A percentile compares a stretch with the other conserved stretches of the same genome.
phyloP scores from a whole-genome alignment of 2,113 vertebrate species.

The Onychostruthus taczanowskii region DNA sequence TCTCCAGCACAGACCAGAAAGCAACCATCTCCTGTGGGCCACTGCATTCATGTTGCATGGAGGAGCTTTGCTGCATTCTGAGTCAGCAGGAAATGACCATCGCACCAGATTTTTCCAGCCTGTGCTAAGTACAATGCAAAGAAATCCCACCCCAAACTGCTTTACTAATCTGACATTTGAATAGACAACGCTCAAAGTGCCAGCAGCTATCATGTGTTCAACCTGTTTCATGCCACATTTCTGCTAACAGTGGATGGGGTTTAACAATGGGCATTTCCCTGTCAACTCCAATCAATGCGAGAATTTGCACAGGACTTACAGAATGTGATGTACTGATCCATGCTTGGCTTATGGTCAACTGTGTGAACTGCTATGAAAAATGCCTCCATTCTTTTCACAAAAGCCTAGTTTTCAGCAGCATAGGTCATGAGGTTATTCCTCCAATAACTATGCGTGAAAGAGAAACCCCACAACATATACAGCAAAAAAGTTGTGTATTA shows the following conservation, averaged over 20 bases:
- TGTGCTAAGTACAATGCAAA: not conserved
- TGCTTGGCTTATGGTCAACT: not conserved
- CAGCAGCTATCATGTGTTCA: conserved; percentile 9
- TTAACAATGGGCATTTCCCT: conserved; percentile 51
- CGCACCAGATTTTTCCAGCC: not conserved
- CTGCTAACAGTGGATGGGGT: conserved; percentile 28
- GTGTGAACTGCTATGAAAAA: not conserved
- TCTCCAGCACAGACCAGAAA: conserved; percentile 13
- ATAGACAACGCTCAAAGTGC: not conserved
- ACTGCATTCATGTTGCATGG: not conserved
- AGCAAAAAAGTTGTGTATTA: not conserved
- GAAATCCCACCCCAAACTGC: not conserved
- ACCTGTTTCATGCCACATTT: conserved; percentile 10
- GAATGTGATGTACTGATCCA: not conserved
- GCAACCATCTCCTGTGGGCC: not conserved
- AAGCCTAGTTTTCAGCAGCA: not conserved
- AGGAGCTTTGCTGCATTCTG: conserved; percentile 7
- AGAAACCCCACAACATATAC: not conserved
- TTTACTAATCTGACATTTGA: conserved; percentile 42
- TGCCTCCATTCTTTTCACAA: not conserved
- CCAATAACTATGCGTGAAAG: not conserved
- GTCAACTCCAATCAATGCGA: not conserved
- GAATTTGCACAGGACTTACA: not conserved
- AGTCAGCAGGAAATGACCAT: conserved; percentile 50
- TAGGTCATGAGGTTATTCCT: not conserved